Conservation (phyloP, 2,888 invertebrate species). For the Tillus elongatus region DNA sequence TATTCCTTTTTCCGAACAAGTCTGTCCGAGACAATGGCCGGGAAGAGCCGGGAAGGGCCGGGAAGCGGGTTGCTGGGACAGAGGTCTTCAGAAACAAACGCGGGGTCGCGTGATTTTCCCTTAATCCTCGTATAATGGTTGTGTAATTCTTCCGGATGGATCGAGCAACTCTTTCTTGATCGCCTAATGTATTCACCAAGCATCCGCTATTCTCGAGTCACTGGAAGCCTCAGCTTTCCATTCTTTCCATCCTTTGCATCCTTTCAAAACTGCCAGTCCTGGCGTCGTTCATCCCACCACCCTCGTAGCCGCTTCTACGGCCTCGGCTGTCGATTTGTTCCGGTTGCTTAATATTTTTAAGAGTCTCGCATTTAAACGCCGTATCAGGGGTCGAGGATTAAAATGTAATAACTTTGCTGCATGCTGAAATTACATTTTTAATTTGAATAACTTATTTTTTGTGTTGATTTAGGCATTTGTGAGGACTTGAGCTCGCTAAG, state of each 20-base stretch:
- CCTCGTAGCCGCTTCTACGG: slow-evolving; percentile 15
- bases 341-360: slow-evolving; percentile 43
- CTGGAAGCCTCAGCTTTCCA: too few species aligned
- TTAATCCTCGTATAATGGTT: slow-evolving; percentile 47
- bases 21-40: slow-evolving; percentile 42
- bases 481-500: slow-evolving; percentile 47
- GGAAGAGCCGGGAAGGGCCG: slow-evolving; percentile 15
- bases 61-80: neutral
- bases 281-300: neutral
- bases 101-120: slow-evolving; percentile 39
- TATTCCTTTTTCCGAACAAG: slow-evolving; percentile 45
- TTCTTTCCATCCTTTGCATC: too few species aligned
- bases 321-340: slow-evolving; percentile 38
- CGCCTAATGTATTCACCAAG: slow-evolving; percentile 41
- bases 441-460: slow-evolving; percentile 65
- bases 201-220: slow-evolving; percentile 27
- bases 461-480: slow-evolving; percentile 61
- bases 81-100: neutral
- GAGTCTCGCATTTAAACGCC: slow-evolving; percentile 39
- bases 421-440: slow-evolving; percentile 56
- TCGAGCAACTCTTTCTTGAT: slow-evolving; percentile 41
- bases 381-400: slow-evolving; percentile 42
- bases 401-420: slow-evolving; percentile 44
- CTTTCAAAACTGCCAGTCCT: neutral
- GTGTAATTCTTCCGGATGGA: slow-evolving; percentile 42